Conservation (phyloP, 2,797 vertebrate species). For the Sphenodon punctatus region DNA sequence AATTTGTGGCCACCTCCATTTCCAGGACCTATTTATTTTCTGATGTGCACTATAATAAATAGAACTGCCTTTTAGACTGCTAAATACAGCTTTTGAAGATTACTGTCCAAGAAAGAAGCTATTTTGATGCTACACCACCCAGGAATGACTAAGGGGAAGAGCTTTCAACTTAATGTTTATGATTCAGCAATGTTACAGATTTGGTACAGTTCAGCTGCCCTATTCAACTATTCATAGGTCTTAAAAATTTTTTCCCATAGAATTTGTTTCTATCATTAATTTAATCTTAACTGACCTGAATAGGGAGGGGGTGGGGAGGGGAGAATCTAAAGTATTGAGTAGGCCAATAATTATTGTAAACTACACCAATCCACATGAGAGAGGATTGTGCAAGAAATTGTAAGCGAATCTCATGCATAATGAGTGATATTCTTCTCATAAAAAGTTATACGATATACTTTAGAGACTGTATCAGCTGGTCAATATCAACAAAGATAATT, state of each 20-base stretch:
- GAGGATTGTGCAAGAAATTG: neutral
- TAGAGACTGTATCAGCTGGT: neutral
- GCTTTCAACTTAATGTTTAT: neutral
- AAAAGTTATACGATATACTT: neutral
- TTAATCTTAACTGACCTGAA: neutral
- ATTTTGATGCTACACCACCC: neutral
- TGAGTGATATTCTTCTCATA: neutral
- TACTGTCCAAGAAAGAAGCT: neutral
- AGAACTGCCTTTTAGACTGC: constrained; percentile 9
- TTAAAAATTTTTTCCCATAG: neutral
- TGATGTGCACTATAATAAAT: constrained; percentile 9
- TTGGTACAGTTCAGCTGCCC: neutral
- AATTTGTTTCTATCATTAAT: neutral
- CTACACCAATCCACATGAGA: neutral
- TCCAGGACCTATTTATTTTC: neutral
- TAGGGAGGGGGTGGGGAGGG: neutral
- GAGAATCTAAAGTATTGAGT: neutral
- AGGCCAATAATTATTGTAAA: neutral
- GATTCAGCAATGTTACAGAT: neutral
- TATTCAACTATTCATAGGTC: accelerated
- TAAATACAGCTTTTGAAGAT: neutral
- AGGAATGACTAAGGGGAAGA: constrained; percentile 36
- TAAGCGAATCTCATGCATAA: neutral
- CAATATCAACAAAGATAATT: neutral
- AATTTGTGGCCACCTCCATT: constrained; percentile 44